Evolutionary conservation across 2,113 vertebrate genomes (phyloP).

Genomic region (Phaetusa simplex): DNA sequence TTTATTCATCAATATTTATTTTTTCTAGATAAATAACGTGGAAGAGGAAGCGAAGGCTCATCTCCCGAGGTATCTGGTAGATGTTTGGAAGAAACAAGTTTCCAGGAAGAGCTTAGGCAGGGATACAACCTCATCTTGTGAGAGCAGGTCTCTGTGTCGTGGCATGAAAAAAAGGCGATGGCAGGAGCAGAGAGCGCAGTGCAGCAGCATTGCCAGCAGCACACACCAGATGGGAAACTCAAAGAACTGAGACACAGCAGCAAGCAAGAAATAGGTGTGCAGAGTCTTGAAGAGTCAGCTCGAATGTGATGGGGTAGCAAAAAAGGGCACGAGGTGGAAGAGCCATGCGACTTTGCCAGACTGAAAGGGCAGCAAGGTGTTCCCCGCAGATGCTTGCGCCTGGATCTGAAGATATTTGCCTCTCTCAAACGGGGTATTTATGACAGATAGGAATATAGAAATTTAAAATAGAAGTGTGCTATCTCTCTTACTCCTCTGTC

Average conservation of each 20-base stretch:
- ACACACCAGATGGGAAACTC: neutral
- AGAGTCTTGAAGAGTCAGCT: neutral
- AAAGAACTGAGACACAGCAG: neutral
- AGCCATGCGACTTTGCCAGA: neutral
- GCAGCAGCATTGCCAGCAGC: neutral
- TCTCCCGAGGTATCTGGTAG: neutral
- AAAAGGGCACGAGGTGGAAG: neutral
- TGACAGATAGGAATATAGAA: neutral
- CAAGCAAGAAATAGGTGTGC: neutral
- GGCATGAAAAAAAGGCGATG: neutral
- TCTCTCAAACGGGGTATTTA: neutral
- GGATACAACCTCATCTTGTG: neutral
- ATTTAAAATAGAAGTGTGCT: neutral
- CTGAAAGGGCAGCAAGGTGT: neutral
- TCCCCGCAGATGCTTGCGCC: neutral
- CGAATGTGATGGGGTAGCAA: rapidly evolving
- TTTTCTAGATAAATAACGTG: neutral
- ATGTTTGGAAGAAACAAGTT: neutral
- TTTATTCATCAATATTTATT: neutral
- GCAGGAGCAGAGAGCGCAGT: neutral
- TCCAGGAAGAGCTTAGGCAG: neutral
- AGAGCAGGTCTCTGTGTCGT: neutral
- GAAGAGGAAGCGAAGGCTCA: neutral
- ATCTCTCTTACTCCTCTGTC: neutral
- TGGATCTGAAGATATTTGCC: neutral